Conservation (phyloP, 1,140 invertebrate genomes). For the Drosophila varians region DNA sequence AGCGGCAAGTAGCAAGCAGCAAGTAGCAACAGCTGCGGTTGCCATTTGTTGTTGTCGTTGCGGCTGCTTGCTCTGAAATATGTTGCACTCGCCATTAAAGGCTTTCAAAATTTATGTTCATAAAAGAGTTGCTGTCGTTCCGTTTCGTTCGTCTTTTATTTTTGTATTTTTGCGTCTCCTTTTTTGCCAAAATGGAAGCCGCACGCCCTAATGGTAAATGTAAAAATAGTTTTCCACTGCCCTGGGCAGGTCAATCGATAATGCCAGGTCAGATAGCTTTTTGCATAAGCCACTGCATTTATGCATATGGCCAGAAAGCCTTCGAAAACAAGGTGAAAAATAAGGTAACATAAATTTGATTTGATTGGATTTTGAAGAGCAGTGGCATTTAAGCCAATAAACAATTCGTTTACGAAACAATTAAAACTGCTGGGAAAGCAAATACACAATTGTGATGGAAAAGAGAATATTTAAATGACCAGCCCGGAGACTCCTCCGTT, state of each 20-base stretch:
- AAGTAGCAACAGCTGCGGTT: conserved; percentile 57
- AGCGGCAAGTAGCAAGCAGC: conserved; percentile 34
- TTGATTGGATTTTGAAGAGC: neutral
- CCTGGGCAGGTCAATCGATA: conserved; percentile 49
- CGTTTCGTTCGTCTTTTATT: conserved; percentile 31
- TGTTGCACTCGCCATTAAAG: conserved; percentile 70
- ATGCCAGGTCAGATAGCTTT: conserved; percentile 27
- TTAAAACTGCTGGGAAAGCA: conserved; percentile 12
- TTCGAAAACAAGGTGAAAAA: neutral
- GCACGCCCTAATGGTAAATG: conserved; percentile 21
- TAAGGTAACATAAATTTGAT: neutral
- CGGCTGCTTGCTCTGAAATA: conserved; percentile 46
- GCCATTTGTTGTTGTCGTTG: conserved; percentile 57
- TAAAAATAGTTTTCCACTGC: conserved; percentile 50
- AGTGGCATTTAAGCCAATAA: conserved; percentile 7
- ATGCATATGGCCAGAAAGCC: conserved; percentile 5
- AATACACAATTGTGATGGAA: neutral
- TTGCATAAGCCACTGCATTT: conserved; percentile 17
- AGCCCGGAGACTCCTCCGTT: neutral
- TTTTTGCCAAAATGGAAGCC: conserved; percentile 23
- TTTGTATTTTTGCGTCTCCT: neutral
- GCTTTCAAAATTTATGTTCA: conserved; percentile 74
- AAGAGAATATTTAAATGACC: neutral
- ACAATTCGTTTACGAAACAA: conserved; percentile 14
- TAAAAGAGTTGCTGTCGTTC: conserved; percentile 61